Conservation (phyloP, 2,888 invertebrate genomes). For the Pterostichus madidus region DNA sequence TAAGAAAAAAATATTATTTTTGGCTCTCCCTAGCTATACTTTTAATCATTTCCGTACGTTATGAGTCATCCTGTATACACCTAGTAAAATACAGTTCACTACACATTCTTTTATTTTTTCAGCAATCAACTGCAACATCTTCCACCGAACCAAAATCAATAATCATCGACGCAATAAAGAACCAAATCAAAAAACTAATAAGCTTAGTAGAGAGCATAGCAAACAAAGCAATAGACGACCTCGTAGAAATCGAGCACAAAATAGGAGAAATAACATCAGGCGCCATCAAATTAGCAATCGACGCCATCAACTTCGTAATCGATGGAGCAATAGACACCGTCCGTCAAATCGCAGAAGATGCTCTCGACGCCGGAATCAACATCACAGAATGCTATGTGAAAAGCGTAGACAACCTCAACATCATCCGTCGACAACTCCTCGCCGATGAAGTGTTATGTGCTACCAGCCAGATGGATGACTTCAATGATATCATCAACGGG, state of each 20-base stretch:
- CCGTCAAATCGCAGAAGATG: slow-evolving; percentile 21
- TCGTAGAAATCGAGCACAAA: background rate
- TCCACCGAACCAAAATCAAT: background rate
- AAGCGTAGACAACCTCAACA: slow-evolving; percentile 31
- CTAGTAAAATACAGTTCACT: too few species aligned
- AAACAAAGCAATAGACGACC: background rate
- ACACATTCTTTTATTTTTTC: background rate
- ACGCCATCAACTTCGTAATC: slow-evolving; percentile 41
- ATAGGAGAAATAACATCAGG: background rate
- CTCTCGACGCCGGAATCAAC: slow-evolving; percentile 41
- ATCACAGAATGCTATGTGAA: slow-evolving; percentile 48
- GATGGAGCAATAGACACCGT: slow-evolving; percentile 7
- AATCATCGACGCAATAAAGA: slow-evolving; percentile 31
- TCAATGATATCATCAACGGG: slow-evolving; percentile 28
- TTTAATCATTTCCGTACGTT: too few species aligned
- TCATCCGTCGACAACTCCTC: slow-evolving; percentile 8
- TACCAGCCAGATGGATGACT: slow-evolving; percentile 15
- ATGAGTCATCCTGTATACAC: too few species aligned
- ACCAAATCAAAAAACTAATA: slow-evolving; percentile 43
- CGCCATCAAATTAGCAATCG: slow-evolving; percentile 33
- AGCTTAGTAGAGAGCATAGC: slow-evolving; percentile 24
- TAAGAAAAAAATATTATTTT: too few species aligned
- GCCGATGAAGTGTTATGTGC: slow-evolving; percentile 37
- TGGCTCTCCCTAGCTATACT: too few species aligned
- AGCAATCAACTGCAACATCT: background rate